These are phyloP conservation scores for Lampris megalopsis DNA, from an alignment of 2,113 vertebrate species.

Conservation along the genomic window DNA sequence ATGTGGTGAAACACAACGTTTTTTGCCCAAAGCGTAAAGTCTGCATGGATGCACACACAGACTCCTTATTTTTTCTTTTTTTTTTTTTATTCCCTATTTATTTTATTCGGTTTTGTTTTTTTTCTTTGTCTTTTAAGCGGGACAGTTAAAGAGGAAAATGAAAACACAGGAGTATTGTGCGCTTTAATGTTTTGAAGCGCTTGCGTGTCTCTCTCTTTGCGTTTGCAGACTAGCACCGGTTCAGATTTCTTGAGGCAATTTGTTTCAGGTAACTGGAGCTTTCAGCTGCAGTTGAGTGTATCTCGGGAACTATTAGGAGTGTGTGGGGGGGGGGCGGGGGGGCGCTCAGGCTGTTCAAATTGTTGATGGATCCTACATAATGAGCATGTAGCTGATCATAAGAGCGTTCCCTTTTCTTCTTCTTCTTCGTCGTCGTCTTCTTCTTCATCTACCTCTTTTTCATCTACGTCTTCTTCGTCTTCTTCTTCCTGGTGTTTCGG, in stretches of 20 bases:
- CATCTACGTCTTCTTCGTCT: conserved; percentile 24
- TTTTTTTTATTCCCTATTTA: conserved; percentile 74
- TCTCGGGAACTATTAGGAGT: conserved; percentile 82
- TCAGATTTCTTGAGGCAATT: conserved; percentile 86
- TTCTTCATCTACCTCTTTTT: conserved; percentile 27
- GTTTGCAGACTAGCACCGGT: conserved; percentile 75
- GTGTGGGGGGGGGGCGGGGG: conserved; percentile 40
- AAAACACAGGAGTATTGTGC: conserved; percentile 81
- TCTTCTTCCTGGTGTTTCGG: conserved; percentile 17
- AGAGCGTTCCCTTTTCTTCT: conserved; percentile 43
- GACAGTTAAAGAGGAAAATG: conserved; percentile 77
- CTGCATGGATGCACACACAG: conserved; percentile 75
- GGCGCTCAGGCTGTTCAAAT: conserved; percentile 80
- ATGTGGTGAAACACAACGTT: conserved; percentile 74
- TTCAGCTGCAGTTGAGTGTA: conserved; percentile 81
- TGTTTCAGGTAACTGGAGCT: conserved; percentile 87
- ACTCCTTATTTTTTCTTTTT: conserved; percentile 79
- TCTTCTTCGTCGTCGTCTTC: conserved; percentile 23
- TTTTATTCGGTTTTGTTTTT: conserved; percentile 63
- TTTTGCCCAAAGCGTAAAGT: conserved; percentile 83
- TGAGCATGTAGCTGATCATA: conserved; percentile 81
- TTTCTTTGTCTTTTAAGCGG: conserved; percentile 77
- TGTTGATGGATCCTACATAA: conserved; percentile 82
- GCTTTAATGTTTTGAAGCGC: conserved; percentile 80
- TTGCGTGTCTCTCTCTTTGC: conserved; percentile 74